Evolutionary conservation across 1,140 invertebrate genomes (phyloP).

Genomic region (Goniozus legneri): DNA sequence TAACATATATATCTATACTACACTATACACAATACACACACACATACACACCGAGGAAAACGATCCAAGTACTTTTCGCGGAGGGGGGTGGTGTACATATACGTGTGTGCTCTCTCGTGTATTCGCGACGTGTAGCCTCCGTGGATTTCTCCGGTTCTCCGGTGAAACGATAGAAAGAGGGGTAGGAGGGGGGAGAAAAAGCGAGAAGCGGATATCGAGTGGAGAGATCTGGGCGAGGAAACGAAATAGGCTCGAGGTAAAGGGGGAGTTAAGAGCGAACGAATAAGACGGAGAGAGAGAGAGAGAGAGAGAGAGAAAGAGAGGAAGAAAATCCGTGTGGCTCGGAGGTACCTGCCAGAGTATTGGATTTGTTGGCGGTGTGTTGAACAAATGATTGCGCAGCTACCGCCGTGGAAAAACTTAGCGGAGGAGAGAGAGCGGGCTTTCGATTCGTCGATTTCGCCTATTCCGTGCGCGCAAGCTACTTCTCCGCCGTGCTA

Average conservation of each 20-base stretch:
- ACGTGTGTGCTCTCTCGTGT: conserved; percentile 7
- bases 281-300: neutral
- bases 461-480: conserved; percentile 25
- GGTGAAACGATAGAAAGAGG: neutral
- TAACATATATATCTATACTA: too few relatives aligned
- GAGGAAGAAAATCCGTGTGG: conserved; percentile 18
- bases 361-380: conserved; percentile 51
- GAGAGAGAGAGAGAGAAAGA: conserved; percentile 8
- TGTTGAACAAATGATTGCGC: conserved; percentile 52
- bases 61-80: conserved; percentile 4
- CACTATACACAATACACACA: too few relatives aligned
- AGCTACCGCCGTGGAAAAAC: conserved; percentile 43
- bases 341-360: conserved; percentile 20
- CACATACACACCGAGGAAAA: neutral
- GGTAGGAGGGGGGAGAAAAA: neutral
- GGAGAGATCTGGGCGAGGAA: neutral
- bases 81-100: neutral
- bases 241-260: neutral
- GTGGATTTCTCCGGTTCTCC: too few relatives aligned
- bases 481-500: conserved; percentile 16
- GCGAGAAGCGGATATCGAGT: neutral
- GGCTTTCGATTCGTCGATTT: conserved; percentile 31
- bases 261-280: neutral
- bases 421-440: conserved; percentile 26
- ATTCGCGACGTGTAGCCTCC: conserved; percentile 10